A percentile compares a stretch with the other conserved stretches of the same genome.
phyloP scores from a whole-genome alignment of 1,140 invertebrate species.

The Listronotus oregonensis region DNA sequence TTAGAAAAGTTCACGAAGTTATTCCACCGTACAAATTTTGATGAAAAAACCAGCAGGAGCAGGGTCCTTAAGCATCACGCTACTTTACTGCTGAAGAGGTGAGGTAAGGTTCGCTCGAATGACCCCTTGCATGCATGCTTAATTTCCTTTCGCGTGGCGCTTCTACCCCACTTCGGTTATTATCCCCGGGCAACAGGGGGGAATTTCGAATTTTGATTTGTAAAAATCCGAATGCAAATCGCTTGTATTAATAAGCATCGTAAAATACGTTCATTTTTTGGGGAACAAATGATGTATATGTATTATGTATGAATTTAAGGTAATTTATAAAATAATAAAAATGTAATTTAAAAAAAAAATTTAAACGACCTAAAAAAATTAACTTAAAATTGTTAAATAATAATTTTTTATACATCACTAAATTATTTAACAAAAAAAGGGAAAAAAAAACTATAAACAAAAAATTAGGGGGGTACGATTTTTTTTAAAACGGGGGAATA shows the following conservation, averaged over 20 bases:
- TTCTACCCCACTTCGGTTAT: slow-evolving; percentile 31
- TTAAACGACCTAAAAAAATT: no score
- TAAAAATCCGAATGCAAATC: slow-evolving; percentile 29
- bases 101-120: slow-evolving; percentile 26
- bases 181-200: slow-evolving; percentile 30
- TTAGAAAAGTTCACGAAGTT: slow-evolving; percentile 24
- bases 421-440: no score
- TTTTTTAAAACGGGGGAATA: no score
- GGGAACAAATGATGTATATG: slow-evolving; percentile 7
- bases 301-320: no score
- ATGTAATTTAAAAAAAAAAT: no score
- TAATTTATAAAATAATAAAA: no score
- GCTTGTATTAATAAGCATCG: slow-evolving; percentile 25
- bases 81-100: slow-evolving; percentile 28
- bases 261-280: slow-evolving; percentile 8
- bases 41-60: slow-evolving; percentile 25
- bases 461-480: no score
- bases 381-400: no score
- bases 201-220: slow-evolving; percentile 29
- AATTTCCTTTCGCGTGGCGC: slow-evolving; percentile 31
- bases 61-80: slow-evolving; percentile 22
- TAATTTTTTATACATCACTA: no score
- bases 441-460: no score
- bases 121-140: slow-evolving; percentile 34
- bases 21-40: slow-evolving; percentile 21